Evolutionary conservation across 1,140 invertebrate species (phyloP).

Genomic region (Mamestra configurata): DNA sequence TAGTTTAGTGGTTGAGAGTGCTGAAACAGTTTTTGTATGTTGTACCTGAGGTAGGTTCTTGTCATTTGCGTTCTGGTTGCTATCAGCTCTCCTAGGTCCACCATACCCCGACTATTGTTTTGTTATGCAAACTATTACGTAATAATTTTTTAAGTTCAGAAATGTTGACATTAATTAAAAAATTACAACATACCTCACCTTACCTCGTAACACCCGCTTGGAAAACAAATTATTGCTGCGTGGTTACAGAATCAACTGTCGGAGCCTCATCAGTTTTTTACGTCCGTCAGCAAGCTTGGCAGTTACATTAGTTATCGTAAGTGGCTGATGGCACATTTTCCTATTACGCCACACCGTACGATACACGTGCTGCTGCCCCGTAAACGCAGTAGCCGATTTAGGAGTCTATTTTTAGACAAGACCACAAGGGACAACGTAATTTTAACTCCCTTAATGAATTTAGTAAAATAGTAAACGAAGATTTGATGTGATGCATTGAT

Average conservation of each 20-base stretch:
- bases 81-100: background rate
- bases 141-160: background rate
- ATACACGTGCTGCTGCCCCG: background rate
- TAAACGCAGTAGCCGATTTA: constrained; percentile 26
- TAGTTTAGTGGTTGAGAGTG: no score
- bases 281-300: background rate
- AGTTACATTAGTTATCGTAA: constrained; percentile 4
- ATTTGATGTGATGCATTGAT: no score
- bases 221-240: background rate
- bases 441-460: background rate
- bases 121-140: background rate
- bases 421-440: constrained; percentile 7
- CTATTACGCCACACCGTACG: constrained; percentile 5
- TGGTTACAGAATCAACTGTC: background rate
- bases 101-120: background rate
- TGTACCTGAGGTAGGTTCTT: background rate
- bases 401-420: constrained; percentile 15
- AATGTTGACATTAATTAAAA: background rate
- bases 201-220: background rate
- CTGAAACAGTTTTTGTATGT: no score
- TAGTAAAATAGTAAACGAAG: no score
- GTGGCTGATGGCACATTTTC: constrained; percentile 3
- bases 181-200: background rate
- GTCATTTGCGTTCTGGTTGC: background rate
- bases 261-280: background rate